Conservation (phyloP, 2,113 vertebrate species). For the Struthidea cinerea region DNA sequence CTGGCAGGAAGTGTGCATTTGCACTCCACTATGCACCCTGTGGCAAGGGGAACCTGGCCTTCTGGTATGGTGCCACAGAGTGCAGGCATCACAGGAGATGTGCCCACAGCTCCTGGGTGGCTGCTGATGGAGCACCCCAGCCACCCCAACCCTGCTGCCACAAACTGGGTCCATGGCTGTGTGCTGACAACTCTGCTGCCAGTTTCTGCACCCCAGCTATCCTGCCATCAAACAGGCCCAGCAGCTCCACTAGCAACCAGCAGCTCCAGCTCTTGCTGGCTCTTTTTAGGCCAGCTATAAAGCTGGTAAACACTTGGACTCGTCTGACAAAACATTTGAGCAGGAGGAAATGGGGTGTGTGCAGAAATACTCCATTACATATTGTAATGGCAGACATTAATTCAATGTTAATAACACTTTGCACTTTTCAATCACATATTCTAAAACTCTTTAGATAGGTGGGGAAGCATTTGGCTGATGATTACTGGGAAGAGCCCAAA, state of each 20-base stretch:
- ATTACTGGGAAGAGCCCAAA: constrained; percentile 51
- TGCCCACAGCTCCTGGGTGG: neutral
- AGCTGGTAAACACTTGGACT: constrained; percentile 48
- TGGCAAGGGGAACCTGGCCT: neutral
- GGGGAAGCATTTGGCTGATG: constrained; percentile 49
- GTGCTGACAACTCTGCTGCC: neutral
- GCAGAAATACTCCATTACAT: constrained; percentile 47
- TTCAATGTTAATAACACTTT: constrained; percentile 60
- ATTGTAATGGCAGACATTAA: constrained; percentile 63
- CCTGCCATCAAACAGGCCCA: neutral
- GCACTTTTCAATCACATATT: constrained; percentile 56
- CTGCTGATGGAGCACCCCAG: neutral
- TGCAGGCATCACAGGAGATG: neutral
- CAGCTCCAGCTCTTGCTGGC: neutral
- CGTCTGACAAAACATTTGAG: constrained; percentile 2
- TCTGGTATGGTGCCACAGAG: rapidly evolving
- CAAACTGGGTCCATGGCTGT: neutral
- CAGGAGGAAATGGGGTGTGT: constrained; percentile 49
- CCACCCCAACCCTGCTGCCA: neutral
- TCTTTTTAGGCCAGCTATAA: neutral
- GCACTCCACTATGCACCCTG: neutral
- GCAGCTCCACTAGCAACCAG: neutral
- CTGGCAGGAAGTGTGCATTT: neutral
- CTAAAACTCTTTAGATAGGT: constrained; percentile 53
- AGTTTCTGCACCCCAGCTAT: neutral